Evolutionary conservation across 2,888 invertebrate genomes (phyloP), one percentile per base, ranked within the genome.

Genomic region (Apeira syringaria): DNA sequence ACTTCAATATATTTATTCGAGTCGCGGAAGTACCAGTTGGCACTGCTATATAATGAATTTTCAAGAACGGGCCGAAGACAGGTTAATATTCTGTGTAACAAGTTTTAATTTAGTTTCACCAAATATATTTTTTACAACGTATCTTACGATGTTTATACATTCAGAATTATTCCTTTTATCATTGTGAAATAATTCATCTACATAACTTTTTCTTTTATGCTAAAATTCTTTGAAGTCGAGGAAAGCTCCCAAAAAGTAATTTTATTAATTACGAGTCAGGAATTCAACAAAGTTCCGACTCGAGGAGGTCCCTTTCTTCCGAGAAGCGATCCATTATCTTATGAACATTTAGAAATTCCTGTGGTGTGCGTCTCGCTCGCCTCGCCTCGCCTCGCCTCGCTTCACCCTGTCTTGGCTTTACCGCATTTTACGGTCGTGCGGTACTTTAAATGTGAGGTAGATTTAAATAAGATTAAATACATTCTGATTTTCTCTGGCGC

Each of bases 261-360:
- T 89, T 89, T 89, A 89, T 89, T 89, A 89, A 89, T 89, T 89
- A 89, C 88, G 82, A 87, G 88, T 86, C 87, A 87, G 79, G 86
- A 88, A 89, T 87, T 87, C 87, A 82, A 82, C 85, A 80, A 87
- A 87, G 87, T 87, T 87, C 82, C 82, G 68, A 76, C 82, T 72
- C 74, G 70, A 76, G 73, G 80, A 80, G 83, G 82, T 85, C 80
- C 86, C 81, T 88, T 86, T 87, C 84, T 86, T 85, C 79, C 74
- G 68, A 59, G 69, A 70, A 80, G 79, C 83, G 82, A 88, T 85
- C 87, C 86, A 88, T 89, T 89, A 89, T 88, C 88, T 89, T 86
- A 87, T 84, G 85, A 87, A 86, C 86, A 86, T 87, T 87, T 87
- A 83, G 82, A 80, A 83, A 86, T 89, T 87, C 84, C 74, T 84